These are phyloP conservation scores for Oreocharis arfaki DNA, from an alignment of 2,113 vertebrate genomes.

Conservation along the genomic window DNA sequence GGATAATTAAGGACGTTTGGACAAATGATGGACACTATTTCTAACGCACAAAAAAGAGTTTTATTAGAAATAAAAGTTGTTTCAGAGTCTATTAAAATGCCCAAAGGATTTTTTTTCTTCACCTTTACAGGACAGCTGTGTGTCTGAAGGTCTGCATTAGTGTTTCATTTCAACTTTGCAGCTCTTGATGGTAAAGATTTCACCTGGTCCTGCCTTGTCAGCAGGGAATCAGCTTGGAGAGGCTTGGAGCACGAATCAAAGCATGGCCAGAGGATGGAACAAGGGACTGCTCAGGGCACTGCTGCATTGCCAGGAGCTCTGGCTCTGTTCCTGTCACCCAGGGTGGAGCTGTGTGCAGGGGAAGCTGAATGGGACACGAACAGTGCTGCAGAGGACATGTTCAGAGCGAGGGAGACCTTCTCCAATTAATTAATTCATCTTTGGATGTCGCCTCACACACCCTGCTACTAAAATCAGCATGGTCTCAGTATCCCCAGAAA, in stretches of 20 bases:
- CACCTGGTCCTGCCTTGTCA: not conserved
- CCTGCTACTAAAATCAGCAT: not conserved
- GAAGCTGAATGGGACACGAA: not conserved
- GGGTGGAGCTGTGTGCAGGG: not conserved
- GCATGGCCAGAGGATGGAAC: not conserved
- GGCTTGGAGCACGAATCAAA: not conserved
- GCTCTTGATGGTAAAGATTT: not conserved
- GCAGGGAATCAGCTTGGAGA: not conserved
- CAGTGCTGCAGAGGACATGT: accelerated
- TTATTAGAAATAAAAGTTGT: not conserved
- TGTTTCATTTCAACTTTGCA: not conserved
- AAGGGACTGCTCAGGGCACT: not conserved
- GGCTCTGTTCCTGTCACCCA: not conserved
- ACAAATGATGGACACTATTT: not conserved
- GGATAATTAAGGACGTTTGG: not conserved
- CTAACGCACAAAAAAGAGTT: accelerated
- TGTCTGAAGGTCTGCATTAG: not conserved
- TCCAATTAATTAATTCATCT: not conserved
- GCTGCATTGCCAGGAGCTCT: accelerated
- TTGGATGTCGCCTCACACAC: not conserved
- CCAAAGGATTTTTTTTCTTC: not conserved
- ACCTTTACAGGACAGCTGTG: not conserved
- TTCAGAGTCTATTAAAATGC: not conserved
- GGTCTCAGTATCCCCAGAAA: not conserved
- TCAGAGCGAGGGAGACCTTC: not conserved